Evolutionary conservation across 2,113 vertebrate genomes (phyloP).

Genomic region (Choloepus hoffmanni): DNA sequence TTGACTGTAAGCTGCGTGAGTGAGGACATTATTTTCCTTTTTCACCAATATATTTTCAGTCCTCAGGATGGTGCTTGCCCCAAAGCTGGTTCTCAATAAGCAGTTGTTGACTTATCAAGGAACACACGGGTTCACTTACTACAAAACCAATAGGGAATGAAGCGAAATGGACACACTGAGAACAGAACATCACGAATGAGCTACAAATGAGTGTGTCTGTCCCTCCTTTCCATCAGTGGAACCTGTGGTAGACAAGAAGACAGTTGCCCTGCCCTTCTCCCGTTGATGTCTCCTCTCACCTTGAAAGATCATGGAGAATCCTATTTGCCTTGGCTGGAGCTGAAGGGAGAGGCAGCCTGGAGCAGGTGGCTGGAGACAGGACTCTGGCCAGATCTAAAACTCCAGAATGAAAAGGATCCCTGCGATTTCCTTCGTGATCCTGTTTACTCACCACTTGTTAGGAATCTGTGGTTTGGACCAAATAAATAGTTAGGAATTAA

Average conservation of each 20-base stretch:
- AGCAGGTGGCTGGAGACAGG: neutral
- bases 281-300: neutral
- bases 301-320: neutral
- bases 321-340: fast-evolving
- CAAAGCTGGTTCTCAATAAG: neutral
- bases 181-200: neutral
- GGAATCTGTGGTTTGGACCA: neutral
- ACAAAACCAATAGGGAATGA: neutral
- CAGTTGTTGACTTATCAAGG: neutral
- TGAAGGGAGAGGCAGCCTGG: neutral
- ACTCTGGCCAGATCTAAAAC: neutral
- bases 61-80: neutral
- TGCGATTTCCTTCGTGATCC: neutral
- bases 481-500: neutral
- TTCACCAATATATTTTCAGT: neutral
- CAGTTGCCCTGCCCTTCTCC: neutral
- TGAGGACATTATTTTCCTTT: neutral
- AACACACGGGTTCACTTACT: neutral
- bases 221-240: neutral
- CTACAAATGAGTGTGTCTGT: neutral
- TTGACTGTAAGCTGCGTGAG: neutral
- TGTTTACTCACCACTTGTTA: neutral
- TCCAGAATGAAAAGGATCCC: neutral
- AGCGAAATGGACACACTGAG: neutral
- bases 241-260: neutral